Percentiles rank a stretch among this genome's conserved stretches.
phyloP scores from a whole-genome alignment of 23 tunicate species.

The Botrylloides violaceus region DNA sequence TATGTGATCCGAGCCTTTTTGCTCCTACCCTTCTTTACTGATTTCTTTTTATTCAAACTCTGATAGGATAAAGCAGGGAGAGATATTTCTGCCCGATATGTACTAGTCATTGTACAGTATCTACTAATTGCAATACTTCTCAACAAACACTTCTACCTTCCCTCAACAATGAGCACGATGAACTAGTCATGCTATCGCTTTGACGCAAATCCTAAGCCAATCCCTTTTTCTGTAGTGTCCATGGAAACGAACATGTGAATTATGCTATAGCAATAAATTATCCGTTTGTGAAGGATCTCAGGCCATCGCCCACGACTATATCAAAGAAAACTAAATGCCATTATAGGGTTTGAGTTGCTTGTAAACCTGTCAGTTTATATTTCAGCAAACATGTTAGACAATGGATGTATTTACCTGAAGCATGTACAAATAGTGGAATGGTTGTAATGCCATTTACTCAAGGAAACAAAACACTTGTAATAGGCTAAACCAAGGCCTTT shows the following conservation, averaged over 20 bases:
- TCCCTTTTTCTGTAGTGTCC: background rate
- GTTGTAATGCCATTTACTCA: background rate
- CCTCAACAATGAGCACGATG: too few species aligned
- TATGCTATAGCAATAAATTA: background rate
- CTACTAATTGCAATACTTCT: background rate
- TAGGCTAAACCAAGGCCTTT: too few species aligned
- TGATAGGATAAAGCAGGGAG: slow-evolving; percentile 6
- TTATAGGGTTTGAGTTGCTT: background rate
- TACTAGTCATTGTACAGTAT: slow-evolving; percentile 4
- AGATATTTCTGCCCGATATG: slow-evolving; percentile 22
- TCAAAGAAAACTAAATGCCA: background rate
- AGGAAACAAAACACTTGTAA: background rate
- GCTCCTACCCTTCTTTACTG: background rate
- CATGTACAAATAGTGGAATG: background rate
- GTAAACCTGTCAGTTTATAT: background rate
- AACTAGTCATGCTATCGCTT: too few species aligned
- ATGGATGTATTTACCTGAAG: background rate
- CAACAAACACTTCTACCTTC: too few species aligned
- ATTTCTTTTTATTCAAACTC: background rate
- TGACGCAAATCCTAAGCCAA: too few species aligned
- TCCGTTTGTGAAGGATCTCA: background rate
- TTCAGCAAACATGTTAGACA: background rate
- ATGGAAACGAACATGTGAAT: background rate
- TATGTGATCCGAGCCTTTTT: too few species aligned
- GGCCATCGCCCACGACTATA: background rate